A percentile compares a stretch with the other conserved stretches of the same genome.
Conservation (phyloP, 1,140 invertebrate species). For the Dermatophagoides farinae region DNA sequence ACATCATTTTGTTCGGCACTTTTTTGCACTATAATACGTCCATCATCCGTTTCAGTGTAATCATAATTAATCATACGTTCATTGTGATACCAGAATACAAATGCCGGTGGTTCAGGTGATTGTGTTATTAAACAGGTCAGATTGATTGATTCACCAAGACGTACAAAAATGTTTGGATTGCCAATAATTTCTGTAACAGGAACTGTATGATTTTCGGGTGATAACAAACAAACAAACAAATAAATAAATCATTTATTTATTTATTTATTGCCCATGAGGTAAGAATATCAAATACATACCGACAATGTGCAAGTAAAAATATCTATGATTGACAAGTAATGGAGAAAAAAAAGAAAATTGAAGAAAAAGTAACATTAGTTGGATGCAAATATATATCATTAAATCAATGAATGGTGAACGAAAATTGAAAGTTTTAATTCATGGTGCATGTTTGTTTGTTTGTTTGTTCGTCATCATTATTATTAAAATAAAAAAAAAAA, state of each 20-base stretch:
- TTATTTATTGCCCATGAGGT: not conserved
- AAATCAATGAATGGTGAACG: too few relatives aligned
- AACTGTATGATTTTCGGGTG: slow-evolving; percentile 38
- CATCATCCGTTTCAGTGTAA: not conserved
- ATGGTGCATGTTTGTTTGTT: too few relatives aligned
- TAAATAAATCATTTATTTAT: not conserved
- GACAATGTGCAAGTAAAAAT: slow-evolving; percentile 29
- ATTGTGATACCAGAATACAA: slow-evolving; percentile 65
- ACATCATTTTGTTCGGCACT: slow-evolving; percentile 15
- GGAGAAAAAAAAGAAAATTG: not conserved
- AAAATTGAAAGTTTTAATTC: too few relatives aligned
- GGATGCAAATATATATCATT: too few relatives aligned
- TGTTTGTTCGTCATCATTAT: too few relatives aligned
- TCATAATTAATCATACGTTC: slow-evolving; percentile 22
- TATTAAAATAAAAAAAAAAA: not conserved
- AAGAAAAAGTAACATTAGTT: not conserved
- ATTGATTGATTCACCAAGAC: slow-evolving; percentile 75
- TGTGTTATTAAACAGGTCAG: slow-evolving; percentile 70
- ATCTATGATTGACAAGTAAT: not conserved
- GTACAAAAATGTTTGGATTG: slow-evolving; percentile 68
- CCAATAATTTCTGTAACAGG: slow-evolving; percentile 70
- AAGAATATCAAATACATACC: slow-evolving; percentile 27
- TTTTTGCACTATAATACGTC: slow-evolving; percentile 15
- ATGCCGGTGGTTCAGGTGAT: slow-evolving; percentile 69
- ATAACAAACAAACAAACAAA: slow-evolving; percentile 18